Conservation (phyloP, 2,113 vertebrate genomes). For the Xenopus tropicalis region UCB_Xtro_10.0 CM004446.2:95242001-95242500, state of each 20-base stretch:
- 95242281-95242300: constrained; percentile 57
- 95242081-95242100: constrained; percentile 59
- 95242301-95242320: constrained; percentile 51
- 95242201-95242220: constrained; percentile 55
- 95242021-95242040: constrained; percentile 60
- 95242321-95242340: constrained; percentile 32
- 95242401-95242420: background rate
- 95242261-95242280: constrained; percentile 43
- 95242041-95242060: constrained; percentile 60
- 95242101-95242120: constrained; percentile 45
- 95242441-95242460: constrained; percentile 3
- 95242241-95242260: background rate
- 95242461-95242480: background rate
- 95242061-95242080: constrained; percentile 61
- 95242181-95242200: constrained; percentile 58
- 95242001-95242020: constrained; percentile 58
- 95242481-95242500: background rate
- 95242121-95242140: constrained; percentile 55
- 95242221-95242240: constrained; percentile 34
- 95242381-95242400: background rate
- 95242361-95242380: constrained; percentile 26
- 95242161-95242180: too few relatives aligned
- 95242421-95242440: background rate
- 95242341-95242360: constrained; percentile 17
- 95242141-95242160: constrained; percentile 50